These are phyloP conservation scores for Drymodes brunneopygia DNA, from an alignment of 2,113 vertebrate species.

Conservation along the genomic window DNA sequence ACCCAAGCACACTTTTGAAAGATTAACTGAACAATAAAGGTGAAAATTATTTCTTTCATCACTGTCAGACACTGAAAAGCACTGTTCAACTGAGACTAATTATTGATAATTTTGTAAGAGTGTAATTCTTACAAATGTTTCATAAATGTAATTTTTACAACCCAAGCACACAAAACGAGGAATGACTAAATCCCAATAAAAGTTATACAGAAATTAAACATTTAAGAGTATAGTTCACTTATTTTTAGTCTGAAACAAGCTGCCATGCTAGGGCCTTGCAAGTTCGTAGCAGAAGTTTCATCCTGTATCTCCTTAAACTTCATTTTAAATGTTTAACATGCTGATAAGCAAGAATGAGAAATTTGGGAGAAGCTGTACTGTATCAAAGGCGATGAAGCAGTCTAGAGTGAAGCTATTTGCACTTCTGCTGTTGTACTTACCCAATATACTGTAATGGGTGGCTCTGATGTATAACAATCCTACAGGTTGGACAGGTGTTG, in stretches of 20 bases:
- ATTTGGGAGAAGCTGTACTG: neutral
- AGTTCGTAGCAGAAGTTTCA: neutral
- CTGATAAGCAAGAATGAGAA: neutral
- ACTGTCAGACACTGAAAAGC: neutral
- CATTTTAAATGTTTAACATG: neutral
- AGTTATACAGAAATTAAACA: neutral
- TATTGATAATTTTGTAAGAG: neutral
- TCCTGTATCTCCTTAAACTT: neutral
- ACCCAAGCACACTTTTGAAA: neutral
- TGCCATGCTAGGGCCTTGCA: neutral
- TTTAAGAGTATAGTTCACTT: neutral
- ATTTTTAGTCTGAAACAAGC: neutral
- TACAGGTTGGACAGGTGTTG: conserved; percentile 97
- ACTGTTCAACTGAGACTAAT: neutral
- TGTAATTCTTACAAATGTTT: neutral
- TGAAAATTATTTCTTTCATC: neutral
- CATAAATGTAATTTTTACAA: neutral
- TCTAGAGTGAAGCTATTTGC: neutral
- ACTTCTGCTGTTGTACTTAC: conserved; percentile 72
- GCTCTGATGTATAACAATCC: conserved; percentile 99
- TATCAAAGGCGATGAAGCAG: neutral
- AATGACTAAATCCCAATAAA: neutral
- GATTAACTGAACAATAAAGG: neutral
- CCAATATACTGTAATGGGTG: conserved; percentile 98
- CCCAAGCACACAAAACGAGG: neutral